These are phyloP conservation scores for Cottoperca gobio DNA, from an alignment of 2,797 vertebrate genomes.

Conservation along the genomic window DNA sequence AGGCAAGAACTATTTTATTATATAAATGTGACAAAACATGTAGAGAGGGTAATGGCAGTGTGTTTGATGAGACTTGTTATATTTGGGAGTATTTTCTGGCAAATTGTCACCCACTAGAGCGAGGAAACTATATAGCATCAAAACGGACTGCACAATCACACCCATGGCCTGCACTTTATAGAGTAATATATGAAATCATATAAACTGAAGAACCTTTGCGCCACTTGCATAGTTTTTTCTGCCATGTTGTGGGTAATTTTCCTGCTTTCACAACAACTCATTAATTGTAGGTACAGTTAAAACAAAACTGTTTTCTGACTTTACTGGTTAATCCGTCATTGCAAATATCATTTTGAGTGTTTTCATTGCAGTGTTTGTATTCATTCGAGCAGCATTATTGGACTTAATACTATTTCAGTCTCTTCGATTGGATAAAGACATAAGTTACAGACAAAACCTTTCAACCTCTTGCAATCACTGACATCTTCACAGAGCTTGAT, in stretches of 20 bases:
- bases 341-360: not conserved
- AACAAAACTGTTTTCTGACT: not conserved
- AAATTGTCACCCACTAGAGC: conserved; percentile 15
- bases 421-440: not conserved
- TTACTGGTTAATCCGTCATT: not conserved
- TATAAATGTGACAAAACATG: conserved; percentile 46
- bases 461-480: not conserved
- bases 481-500: conserved; percentile 18
- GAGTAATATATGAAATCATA: conserved; percentile 11
- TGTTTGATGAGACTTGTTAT: conserved; percentile 44
- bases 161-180: not conserved
- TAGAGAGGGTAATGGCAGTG: conserved; percentile 34
- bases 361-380: not conserved
- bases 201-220: not conserved
- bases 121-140: conserved; percentile 1
- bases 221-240: not conserved
- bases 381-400: not conserved
- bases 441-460: not conserved
- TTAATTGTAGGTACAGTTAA: conserved; percentile 1
- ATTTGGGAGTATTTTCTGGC: conserved; percentile 18
- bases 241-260: not conserved
- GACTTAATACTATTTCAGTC: conserved; percentile 1
- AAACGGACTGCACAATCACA: conserved; percentile 9
- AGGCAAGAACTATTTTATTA: conserved; percentile 54
- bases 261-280: not conserved